These are phyloP conservation scores for Sebastes umbrosus DNA, from an alignment of 2,797 vertebrate genomes.

Conservation along the genomic window DNA sequence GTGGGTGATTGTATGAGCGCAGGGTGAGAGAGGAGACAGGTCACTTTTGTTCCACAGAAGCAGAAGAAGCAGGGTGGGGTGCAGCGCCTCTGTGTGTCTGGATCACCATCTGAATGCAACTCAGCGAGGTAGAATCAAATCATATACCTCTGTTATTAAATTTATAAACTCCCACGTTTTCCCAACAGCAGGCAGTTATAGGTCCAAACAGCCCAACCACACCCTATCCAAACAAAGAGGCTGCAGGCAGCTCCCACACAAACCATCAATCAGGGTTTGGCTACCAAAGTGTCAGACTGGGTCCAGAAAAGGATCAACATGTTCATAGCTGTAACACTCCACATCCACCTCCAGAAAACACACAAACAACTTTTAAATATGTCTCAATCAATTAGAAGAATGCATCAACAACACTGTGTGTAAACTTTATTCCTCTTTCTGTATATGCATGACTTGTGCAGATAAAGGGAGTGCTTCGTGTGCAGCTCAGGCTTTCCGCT, in stretches of 20 bases:
- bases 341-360: neutral
- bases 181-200: neutral
- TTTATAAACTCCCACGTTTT: too few relatives aligned
- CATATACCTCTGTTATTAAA: neutral
- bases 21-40: neutral
- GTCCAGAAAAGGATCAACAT: neutral
- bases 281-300: conserved; percentile 25
- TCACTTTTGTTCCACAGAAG: conserved; percentile 17
- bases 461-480: conserved; percentile 44
- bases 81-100: neutral
- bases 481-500: conserved; percentile 43
- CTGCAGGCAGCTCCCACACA: conserved; percentile 1
- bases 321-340: neutral
- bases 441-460: conserved; percentile 63
- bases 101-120: conserved; percentile 10
- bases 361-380: neutral
- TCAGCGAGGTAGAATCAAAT: neutral
- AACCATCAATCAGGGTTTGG: conserved; percentile 42
- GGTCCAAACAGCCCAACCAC: conserved; percentile 12
- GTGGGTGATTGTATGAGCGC: neutral
- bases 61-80: conserved; percentile 61
- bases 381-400: neutral
- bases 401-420: conserved; percentile 39
- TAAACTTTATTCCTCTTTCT: conserved; percentile 77
- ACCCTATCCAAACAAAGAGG: conserved; percentile 43